Conservation (phyloP, 2,797 vertebrate genomes). For the Lacerta viridis region DNA sequence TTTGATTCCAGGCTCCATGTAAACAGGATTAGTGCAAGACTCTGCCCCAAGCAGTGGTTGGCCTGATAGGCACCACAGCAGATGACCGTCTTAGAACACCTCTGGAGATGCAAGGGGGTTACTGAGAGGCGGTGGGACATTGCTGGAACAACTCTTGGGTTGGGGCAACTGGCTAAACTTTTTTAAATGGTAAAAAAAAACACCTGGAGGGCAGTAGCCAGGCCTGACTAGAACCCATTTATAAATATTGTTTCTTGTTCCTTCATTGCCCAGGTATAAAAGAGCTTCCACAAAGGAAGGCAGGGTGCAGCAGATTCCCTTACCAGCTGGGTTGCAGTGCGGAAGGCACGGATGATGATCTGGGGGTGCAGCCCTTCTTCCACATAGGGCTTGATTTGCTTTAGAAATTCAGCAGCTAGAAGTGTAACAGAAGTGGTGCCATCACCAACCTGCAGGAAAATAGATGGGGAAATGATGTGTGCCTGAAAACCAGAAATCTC, state of each 20-base stretch:
- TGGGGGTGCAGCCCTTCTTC: constrained; percentile 97
- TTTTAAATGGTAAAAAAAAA: neutral
- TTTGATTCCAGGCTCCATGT: neutral
- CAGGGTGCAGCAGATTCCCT: neutral
- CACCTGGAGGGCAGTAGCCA: too few species aligned
- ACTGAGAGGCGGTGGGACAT: neutral
- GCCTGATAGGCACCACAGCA: neutral
- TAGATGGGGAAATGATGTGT: fast-evolving
- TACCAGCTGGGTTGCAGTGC: constrained; percentile 90
- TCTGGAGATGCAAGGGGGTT: too few species aligned
- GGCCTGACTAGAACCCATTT: too few species aligned
- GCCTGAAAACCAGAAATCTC: fast-evolving
- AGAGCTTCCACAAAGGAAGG: neutral
- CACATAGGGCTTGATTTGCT: constrained; percentile 94
- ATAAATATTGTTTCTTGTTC: neutral
- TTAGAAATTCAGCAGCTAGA: constrained; percentile 95
- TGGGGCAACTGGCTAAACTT: too few species aligned
- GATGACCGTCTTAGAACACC: neutral
- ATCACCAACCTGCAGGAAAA: constrained; percentile 88
- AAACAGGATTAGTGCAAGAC: neutral
- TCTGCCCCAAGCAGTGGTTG: neutral
- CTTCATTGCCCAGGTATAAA: neutral
- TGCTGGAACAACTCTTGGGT: too few species aligned
- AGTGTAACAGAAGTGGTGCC: constrained; percentile 97
- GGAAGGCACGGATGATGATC: constrained; percentile 97